These are phyloP conservation scores for Odontothrips loti DNA, from an alignment of 2,888 invertebrate species.

Conservation along the genomic window DNA sequence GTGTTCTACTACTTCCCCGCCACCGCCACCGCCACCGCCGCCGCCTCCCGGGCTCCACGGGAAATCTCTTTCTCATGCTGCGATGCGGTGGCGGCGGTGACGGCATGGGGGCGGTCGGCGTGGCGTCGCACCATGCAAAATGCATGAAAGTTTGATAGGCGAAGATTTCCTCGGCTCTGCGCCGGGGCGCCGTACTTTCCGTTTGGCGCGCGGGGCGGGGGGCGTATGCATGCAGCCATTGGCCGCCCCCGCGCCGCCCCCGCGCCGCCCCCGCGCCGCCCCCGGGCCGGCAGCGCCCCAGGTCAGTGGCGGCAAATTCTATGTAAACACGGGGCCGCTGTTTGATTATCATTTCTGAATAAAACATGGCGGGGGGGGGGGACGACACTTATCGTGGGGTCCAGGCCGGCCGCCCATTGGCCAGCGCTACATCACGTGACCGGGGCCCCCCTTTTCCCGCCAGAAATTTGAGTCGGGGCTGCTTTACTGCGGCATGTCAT, in stretches of 20 bases:
- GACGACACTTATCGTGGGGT: constrained; percentile 1
- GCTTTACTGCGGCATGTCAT: no score
- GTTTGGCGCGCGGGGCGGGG: no score
- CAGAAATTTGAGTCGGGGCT: no score
- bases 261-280: not conserved
- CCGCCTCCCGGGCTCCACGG: not conserved
- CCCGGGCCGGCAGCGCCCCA: not conserved
- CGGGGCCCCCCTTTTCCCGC: no score
- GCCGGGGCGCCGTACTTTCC: no score
- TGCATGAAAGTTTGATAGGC: constrained; percentile 25
- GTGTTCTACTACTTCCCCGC: not conserved
- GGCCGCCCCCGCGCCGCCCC: not conserved
- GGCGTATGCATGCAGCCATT: no score
- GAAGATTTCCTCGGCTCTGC: not conserved
- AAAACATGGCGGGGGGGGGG: constrained; percentile 18
- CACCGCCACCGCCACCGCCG: not conserved
- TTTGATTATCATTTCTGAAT: constrained; percentile 27
- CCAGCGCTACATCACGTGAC: no score
- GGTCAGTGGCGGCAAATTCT: constrained; percentile 17
- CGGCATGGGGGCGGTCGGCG: no score
- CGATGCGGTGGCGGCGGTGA: no score
- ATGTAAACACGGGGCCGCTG: not conserved
- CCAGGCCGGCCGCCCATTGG: no score
- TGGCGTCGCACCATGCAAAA: not conserved
- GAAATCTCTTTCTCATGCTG: not conserved